A percentile compares a stretch with the other conserved stretches of the same genome.
These are phyloP conservation scores for Diadophis punctatus DNA, from an alignment of 2,113 vertebrate genomes.

Conservation along the genomic window DNA sequence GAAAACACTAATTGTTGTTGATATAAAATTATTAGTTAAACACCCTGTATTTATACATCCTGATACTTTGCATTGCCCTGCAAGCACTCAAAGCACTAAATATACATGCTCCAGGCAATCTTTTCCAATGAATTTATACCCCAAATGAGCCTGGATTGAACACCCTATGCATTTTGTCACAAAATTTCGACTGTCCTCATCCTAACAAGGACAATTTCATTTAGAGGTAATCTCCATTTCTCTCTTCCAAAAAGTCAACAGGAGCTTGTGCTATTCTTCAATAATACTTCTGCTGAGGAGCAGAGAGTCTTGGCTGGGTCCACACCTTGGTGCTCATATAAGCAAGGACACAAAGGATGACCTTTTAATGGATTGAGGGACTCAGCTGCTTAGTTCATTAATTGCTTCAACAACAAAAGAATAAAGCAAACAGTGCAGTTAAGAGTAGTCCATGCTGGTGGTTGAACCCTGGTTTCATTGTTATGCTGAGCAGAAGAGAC, in stretches of 20 bases:
- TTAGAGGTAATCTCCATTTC: not conserved
- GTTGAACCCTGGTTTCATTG: not conserved
- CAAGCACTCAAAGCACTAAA: not conserved
- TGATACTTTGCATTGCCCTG: not conserved
- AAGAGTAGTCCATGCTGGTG: not conserved
- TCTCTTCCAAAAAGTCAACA: not conserved
- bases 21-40: not conserved
- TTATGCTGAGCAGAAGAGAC: not conserved
- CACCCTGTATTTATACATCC: not conserved
- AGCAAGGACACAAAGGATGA: not conserved
- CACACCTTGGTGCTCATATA: not conserved
- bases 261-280: not conserved
- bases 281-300: not conserved
- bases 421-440: not conserved
- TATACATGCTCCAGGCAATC: not conserved
- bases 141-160: not conserved
- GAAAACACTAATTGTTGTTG: conserved; percentile 33
- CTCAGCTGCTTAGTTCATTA: not conserved
- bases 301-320: not conserved
- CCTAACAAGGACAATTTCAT: not conserved
- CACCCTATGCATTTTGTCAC: not conserved
- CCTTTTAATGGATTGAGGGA: not conserved
- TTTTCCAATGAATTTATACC: not conserved
- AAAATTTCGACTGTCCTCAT: not conserved
- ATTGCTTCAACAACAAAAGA: not conserved